A percentile compares a stretch with the other conserved stretches of the same genome.
These are phyloP conservation scores for Lithobates pipiens DNA, from an alignment of 2,797 vertebrate genomes.

Conservation along the genomic window DNA sequence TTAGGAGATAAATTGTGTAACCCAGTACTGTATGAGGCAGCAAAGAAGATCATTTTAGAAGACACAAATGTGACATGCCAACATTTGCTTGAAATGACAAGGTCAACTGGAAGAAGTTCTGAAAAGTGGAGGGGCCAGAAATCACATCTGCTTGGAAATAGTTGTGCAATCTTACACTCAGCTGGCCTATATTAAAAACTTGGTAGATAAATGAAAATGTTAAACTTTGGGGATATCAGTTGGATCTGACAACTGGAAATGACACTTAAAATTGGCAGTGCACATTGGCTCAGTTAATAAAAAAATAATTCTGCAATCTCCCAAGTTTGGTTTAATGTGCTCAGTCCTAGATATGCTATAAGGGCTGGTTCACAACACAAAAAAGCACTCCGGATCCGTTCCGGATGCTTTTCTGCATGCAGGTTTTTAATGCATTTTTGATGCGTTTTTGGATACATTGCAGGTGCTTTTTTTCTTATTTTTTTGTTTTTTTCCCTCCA, in stretches of 20 bases:
- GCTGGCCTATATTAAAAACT: conserved; percentile 42
- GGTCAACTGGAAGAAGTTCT: conserved; percentile 29
- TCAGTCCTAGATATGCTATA: background rate
- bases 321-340: background rate
- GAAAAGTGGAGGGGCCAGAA: conserved; percentile 37
- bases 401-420: too few species aligned
- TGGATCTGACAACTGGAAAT: conserved; percentile 43
- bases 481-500: too few species aligned
- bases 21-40: too few species aligned
- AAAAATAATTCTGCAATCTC: background rate
- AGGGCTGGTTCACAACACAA: too few species aligned
- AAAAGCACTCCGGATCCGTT: too few species aligned
- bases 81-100: conserved; percentile 29
- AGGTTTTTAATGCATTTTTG: too few species aligned
- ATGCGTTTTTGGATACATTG: too few species aligned
- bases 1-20: too few species aligned
- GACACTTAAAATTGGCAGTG: conserved; percentile 41
- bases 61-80: conserved; percentile 23
- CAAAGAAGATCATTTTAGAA: conserved; percentile 2
- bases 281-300: conserved; percentile 4
- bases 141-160: conserved; percentile 48
- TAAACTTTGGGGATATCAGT: conserved; percentile 42
- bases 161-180: conserved; percentile 40
- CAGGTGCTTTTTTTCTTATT: too few species aligned
- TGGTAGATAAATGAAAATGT: conserved; percentile 20